Evolutionary conservation across 2,797 vertebrate species (phyloP).

Genomic region (Sebastes diaconus): DNA sequence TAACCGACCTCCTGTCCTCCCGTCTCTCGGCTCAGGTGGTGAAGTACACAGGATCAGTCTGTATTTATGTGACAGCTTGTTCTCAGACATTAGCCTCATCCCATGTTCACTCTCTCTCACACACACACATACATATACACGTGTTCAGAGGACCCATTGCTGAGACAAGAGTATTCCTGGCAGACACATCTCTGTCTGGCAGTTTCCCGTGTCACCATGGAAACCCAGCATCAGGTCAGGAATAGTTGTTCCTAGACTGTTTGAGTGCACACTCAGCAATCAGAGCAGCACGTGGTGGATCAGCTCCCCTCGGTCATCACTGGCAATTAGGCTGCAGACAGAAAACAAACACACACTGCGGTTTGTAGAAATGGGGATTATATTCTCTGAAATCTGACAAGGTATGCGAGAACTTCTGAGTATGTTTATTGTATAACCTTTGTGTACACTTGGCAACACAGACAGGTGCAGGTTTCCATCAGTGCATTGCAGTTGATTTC

Average conservation of each 20-base stretch:
- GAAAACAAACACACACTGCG: constrained; percentile 10
- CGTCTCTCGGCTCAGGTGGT: constrained; percentile 46
- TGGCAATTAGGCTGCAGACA: constrained; percentile 20
- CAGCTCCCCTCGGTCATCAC: neutral
- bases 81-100: neutral
- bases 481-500: constrained; percentile 2
- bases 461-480: neutral
- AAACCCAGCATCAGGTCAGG: constrained; percentile 66
- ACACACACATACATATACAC: neutral
- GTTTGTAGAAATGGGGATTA: neutral
- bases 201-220: constrained; percentile 70
- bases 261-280: constrained; percentile 48
- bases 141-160: constrained; percentile 13
- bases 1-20: constrained; percentile 8
- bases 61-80: constrained; percentile 7
- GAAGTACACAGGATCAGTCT: neutral
- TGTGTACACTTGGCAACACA: neutral
- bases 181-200: constrained; percentile 72
- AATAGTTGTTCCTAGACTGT: constrained; percentile 56
- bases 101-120: neutral
- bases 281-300: constrained; percentile 39
- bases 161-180: constrained; percentile 49
- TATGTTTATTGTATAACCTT: neutral
- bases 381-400: neutral
- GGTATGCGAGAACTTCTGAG: neutral